Percentiles rank a stretch among this genome's conserved stretches.
Evolutionary conservation across 2,888 invertebrate species (phyloP).

Genomic region (Cheilosia vernalis): DNA sequence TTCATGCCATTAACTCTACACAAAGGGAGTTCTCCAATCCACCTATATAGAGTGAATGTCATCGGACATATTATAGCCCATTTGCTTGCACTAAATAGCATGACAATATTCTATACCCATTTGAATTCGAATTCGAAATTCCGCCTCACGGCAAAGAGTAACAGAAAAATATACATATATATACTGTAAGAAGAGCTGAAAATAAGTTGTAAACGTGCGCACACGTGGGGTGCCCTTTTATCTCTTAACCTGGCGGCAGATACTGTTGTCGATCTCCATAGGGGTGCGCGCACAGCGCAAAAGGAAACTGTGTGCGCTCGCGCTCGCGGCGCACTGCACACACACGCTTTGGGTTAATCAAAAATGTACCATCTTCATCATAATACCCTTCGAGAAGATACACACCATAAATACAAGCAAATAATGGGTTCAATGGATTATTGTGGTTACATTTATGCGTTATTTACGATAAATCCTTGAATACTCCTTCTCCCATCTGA

Average conservation of each 20-base stretch:
- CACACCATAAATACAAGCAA: conserved; percentile 25
- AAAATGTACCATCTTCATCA: conserved; percentile 74
- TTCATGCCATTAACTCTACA: conserved; percentile 35
- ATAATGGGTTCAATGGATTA: conserved; percentile 63
- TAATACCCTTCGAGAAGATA: conserved; percentile 38
- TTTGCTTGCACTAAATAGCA: conserved; percentile 61
- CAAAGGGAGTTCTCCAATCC: background rate
- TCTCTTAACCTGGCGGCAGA: conserved; percentile 77
- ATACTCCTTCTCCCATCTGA: conserved; percentile 21
- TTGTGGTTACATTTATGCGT: conserved; percentile 46
- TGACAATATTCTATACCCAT: conserved; percentile 39
- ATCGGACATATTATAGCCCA: conserved; percentile 49
- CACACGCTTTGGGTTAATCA: conserved; percentile 71
- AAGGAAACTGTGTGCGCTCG: conserved; percentile 54
- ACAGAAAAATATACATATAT: background rate
- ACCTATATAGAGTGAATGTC: conserved; percentile 6
- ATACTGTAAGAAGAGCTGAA: conserved; percentile 29
- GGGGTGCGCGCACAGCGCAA: conserved; percentile 65
- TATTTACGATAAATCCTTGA: conserved; percentile 42
- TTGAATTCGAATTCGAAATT: conserved; percentile 4
- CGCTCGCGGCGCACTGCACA: conserved; percentile 38
- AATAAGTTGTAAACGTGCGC: conserved; percentile 73
- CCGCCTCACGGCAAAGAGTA: conserved; percentile 13
- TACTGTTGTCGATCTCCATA: conserved; percentile 78
- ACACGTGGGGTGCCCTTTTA: conserved; percentile 77